Conservation (phyloP, 2,797 vertebrate genomes). For the Poeciliopsis infans region DNA sequence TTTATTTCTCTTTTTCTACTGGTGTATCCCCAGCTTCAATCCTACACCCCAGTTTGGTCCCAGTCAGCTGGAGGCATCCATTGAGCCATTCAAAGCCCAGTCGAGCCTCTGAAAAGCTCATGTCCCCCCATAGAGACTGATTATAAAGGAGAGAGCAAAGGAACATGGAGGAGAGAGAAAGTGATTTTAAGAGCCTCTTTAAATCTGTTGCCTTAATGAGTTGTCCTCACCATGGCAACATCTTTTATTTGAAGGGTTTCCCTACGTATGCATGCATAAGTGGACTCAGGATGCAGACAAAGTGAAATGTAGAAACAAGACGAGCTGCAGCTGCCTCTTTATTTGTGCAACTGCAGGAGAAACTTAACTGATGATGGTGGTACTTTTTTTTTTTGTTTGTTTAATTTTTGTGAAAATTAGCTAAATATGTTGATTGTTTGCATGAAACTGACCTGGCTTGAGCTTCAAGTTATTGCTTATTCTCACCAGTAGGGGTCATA, state of each 20-base stretch:
- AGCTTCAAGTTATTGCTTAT: background rate
- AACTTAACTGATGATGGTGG: background rate
- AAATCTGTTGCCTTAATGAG: conserved; percentile 69
- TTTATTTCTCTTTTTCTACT: conserved; percentile 6
- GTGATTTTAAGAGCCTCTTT: conserved; percentile 71
- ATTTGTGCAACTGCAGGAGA: conserved; percentile 24
- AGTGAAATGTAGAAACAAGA: conserved; percentile 6
- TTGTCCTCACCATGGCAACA: conserved; percentile 70
- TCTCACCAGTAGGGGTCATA: conserved; percentile 61
- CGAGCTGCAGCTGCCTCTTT: conserved; percentile 10
- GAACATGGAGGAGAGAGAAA: conserved; percentile 30
- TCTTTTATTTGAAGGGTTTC: conserved; percentile 8
- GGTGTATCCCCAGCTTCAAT: conserved; percentile 5
- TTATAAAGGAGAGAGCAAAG: conserved; percentile 44
- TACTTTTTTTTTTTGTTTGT: background rate
- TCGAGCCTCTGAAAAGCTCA: conserved; percentile 62
- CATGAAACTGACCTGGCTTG: background rate
- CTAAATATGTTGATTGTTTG: conserved; percentile 5
- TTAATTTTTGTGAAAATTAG: background rate
- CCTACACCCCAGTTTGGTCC: conserved; percentile 48
- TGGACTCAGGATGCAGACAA: conserved; percentile 28
- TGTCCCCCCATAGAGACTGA: conserved; percentile 65
- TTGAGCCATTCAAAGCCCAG: conserved; percentile 65
- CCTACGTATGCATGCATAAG: conserved; percentile 14
- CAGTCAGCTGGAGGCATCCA: conserved; percentile 68